Evolutionary conservation across 64 coral and sea anemone species (phyloP), one percentile per base, ranked within the genome.

Genomic region (Actinia tenebrosa): DNA sequence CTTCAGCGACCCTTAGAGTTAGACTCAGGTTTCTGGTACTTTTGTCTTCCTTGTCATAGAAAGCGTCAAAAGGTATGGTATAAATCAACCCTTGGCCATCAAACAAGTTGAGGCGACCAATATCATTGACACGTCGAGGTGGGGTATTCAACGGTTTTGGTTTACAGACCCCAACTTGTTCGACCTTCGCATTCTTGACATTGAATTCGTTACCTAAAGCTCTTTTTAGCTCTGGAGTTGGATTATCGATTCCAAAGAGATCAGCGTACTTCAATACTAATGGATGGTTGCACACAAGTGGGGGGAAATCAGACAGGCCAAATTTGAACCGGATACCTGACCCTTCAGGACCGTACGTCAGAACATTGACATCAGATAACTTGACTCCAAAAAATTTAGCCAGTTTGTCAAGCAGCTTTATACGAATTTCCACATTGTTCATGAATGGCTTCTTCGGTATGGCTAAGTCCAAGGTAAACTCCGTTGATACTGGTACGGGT

Each of bases 11-110:
- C 17, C 86, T 64, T 20, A 92, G 47, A 50, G 68, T 92, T 19
- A 97, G 89, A 30, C 59, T 88, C 23, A 97, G 86, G 44, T 93
- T 88, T 75, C 82, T 89, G 16, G 94, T 93, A 52, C 83, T 53
- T 1, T 45, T 37, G 78, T 97, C 94, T 80, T 97, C 94, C 54
- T 93, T 90, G 50, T 97, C 94, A 79, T 75, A 84, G 30, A 93
- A 97, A 7, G 60, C 82, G 42, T 97, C 94, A 45, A 64, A 45
- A 53, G 87, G 80, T 88, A 97, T 88, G 2, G 16, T 58, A 46
- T 84, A 85, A 30, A 91, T 91, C 27, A 93, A 54, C 10, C 94
- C 94, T 71, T 97, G 94, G 19, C 88, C 89, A 45, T 79, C 79
- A 92, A 90, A 81, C 47, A 93, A 80, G 53, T 84, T 77, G 22